phyloP scores from a whole-genome alignment of 35 echinoderm and acorn worm species.

The Amphiura filiformis region DNA sequence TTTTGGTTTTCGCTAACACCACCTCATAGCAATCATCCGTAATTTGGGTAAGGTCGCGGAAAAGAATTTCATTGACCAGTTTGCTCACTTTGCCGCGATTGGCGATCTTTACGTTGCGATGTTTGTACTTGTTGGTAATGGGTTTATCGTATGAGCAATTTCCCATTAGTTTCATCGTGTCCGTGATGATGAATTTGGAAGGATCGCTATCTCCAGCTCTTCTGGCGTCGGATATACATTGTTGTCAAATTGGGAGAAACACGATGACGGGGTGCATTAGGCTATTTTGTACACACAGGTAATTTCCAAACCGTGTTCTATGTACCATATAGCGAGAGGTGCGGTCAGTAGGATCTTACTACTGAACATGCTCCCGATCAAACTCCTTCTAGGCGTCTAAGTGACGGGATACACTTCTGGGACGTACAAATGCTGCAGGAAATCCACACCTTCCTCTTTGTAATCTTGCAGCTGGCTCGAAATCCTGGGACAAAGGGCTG shows the following conservation, averaged over 20 bases:
- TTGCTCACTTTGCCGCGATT: background rate
- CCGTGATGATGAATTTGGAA: slow-evolving; percentile 12
- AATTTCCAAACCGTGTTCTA: slow-evolving; percentile 30
- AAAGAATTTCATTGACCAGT: background rate
- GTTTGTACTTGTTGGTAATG: slow-evolving; percentile 9
- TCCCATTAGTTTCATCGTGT: slow-evolving; percentile 40
- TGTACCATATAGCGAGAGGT: slow-evolving; percentile 27
- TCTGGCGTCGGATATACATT: slow-evolving; percentile 25
- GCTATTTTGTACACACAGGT: slow-evolving; percentile 14
- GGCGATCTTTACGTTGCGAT: background rate
- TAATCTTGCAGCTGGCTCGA: no score
- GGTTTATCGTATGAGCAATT: slow-evolving; percentile 44
- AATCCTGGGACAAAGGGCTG: no score
- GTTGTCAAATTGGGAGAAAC: slow-evolving; percentile 9
- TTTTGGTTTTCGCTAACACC: background rate
- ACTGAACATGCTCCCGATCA: slow-evolving; percentile 9
- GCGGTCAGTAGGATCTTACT: slow-evolving; percentile 12
- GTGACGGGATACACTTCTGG: background rate
- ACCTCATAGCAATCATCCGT: background rate
- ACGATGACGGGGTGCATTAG: background rate
- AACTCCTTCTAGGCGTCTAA: background rate
- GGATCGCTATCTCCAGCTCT: slow-evolving; percentile 32
- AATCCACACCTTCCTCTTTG: no score
- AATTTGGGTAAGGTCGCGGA: background rate
- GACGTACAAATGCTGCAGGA: no score